A percentile compares a stretch with the other conserved stretches of the same genome.
Evolutionary conservation across 2,888 invertebrate genomes (phyloP).

Genomic region (Drosophila rellima): DNA sequence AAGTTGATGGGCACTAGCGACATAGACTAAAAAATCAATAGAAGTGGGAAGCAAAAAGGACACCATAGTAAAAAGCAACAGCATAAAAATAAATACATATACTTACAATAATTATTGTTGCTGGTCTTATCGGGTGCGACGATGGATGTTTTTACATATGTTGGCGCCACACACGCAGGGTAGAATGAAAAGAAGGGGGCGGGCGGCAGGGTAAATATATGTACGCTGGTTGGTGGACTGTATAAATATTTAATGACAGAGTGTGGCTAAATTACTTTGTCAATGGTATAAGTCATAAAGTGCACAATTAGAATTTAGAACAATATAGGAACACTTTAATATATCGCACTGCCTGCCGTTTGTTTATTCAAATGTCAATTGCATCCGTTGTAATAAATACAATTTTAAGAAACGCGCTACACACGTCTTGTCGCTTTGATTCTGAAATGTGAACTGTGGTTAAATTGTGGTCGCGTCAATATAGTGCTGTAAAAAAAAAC

Average conservation of each 20-base stretch:
- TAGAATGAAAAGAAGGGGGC: not conserved
- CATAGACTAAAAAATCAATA: slow-evolving; percentile 58
- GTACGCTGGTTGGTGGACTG: slow-evolving; percentile 35
- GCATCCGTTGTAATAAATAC: slow-evolving; percentile 28
- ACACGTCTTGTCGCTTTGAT: slow-evolving; percentile 6
- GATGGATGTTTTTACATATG: slow-evolving; percentile 61
- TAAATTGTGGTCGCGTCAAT: no score
- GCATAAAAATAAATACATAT: slow-evolving; percentile 34
- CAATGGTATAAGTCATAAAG: slow-evolving; percentile 3
- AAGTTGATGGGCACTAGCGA: slow-evolving; percentile 56
- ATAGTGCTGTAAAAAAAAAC: no score
- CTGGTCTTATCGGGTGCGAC: slow-evolving; percentile 46
- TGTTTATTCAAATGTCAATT: slow-evolving; percentile 52
- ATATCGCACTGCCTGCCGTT: slow-evolving; percentile 24
- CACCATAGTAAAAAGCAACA: slow-evolving; percentile 49
- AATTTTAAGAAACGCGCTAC: not conserved
- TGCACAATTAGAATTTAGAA: slow-evolving; percentile 39
- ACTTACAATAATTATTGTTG: slow-evolving; percentile 63
- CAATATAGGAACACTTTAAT: slow-evolving; percentile 13
- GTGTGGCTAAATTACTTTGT: slow-evolving; percentile 33
- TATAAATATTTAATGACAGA: slow-evolving; percentile 62
- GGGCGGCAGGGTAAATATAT: slow-evolving; percentile 4
- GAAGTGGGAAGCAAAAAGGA: slow-evolving; percentile 46
- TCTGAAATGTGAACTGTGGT: slow-evolving; percentile 54
- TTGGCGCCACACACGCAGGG: slow-evolving; percentile 68